Evolutionary conservation across 23 tunicate species (phyloP), one percentile per base, ranked within the genome.

Genomic region (Trididemnum clinides): DNA sequence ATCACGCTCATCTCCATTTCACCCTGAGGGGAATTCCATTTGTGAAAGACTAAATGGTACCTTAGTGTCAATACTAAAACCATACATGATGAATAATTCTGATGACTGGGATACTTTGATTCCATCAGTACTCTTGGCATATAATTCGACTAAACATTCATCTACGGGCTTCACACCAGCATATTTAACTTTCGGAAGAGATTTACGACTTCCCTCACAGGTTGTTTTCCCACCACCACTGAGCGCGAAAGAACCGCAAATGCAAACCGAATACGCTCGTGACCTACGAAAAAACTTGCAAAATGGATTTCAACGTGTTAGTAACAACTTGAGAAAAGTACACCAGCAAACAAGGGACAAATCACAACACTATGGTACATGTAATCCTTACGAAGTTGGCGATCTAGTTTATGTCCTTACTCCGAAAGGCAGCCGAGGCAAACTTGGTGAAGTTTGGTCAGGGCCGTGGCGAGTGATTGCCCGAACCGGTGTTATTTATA

Each of bases 381-480:
- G 31, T 37, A 3, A 37, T 6, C 75, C 75, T 3, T 66, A 66
- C 19, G 22, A 66, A 66, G n/a, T 66, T 31, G 37, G 75, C 37
- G 75, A 66, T 31, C n/a, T 29, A 3, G 37, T 66, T 29, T 66
- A 28, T 66, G 75, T 66, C 2, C 37, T 66, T 2, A 66, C 75
- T 4, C 37, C 75, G 5, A 66, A 66, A 31, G 37, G 75, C 2
- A 66, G 37, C 12, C 37, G 37, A 2, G 12, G 75, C 7, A 66
- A 66, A 66, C 31, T 66, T 36, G 75, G 75, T 4, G 75, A 66
- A 5, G 75, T 66, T 66, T 66, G 37, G 37, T 66, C 37, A 4
- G 75, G 75, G 2, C 75, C 75, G 31, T 66, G 75, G 75, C 30
- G n/a, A 32, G 75, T 31, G n/a, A 31, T 66, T 29, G 75, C 7